phyloP scores from a whole-genome alignment of 2,113 vertebrate genomes.

The Oxyura jamaicensis region DNA sequence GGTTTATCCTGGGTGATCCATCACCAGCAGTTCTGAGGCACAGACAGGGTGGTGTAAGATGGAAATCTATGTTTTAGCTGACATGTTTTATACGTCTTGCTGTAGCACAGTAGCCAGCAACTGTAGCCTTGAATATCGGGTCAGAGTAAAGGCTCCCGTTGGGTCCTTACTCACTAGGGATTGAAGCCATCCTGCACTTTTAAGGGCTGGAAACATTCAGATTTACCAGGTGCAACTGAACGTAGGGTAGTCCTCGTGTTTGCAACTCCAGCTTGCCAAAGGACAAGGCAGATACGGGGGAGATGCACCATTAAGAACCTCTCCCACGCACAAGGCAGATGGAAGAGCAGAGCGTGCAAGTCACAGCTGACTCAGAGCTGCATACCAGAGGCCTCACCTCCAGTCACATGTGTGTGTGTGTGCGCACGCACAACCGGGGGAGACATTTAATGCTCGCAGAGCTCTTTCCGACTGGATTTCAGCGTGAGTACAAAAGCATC shows the following conservation, averaged over 20 bases:
- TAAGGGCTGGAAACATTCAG: conserved; percentile 20
- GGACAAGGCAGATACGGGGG: not conserved
- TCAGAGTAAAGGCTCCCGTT: not conserved
- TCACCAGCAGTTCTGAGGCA: not conserved
- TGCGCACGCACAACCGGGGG: not conserved
- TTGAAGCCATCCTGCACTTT: not conserved
- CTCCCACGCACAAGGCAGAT: not conserved
- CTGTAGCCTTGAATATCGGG: not conserved
- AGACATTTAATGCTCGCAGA: not conserved
- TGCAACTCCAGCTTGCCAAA: conserved; percentile 47
- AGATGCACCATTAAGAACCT: conserved; percentile 4
- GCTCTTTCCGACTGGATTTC: not conserved
- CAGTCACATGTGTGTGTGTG: not conserved
- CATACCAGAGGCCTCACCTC: conserved; percentile 16
- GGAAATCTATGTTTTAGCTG: not conserved
- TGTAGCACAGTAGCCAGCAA: not conserved
- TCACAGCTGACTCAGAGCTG: conserved; percentile 22
- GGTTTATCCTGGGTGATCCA: not conserved
- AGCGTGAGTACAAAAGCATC: conserved; percentile 4
- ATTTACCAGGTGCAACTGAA: conserved; percentile 67
- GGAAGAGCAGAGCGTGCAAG: conserved; percentile 4
- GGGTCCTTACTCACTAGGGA: not conserved
- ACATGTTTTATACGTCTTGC: not conserved
- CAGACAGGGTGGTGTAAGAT: not conserved
- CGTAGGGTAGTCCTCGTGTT: not conserved